Evolutionary conservation across 2,113 vertebrate species (phyloP).

Genomic region (Dendrocopos noguchii): DNA sequence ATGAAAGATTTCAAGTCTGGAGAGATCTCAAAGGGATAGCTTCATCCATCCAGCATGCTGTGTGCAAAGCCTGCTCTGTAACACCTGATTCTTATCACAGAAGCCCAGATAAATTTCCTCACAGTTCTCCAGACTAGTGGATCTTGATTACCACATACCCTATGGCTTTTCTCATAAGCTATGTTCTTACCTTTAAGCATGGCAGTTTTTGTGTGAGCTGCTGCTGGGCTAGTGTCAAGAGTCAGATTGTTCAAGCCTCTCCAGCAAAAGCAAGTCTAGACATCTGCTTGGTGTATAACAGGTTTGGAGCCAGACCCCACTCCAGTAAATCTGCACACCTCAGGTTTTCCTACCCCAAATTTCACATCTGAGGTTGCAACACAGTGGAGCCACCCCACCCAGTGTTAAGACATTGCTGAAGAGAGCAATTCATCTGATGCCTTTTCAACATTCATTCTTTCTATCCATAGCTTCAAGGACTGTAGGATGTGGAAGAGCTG

Average conservation of each 20-base stretch:
- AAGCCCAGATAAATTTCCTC: constrained; percentile 32
- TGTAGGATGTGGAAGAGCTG: constrained; percentile 12
- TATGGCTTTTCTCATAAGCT: constrained; percentile 28
- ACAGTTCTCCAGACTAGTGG: not conserved
- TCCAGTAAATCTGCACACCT: not conserved
- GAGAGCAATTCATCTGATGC: not conserved
- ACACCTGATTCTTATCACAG: constrained; percentile 1
- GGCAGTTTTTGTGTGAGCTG: not conserved
- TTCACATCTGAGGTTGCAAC: not conserved
- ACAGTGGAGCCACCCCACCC: not conserved
- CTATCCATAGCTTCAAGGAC: constrained; percentile 4
- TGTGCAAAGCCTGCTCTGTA: not conserved
- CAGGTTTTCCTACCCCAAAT: not conserved
- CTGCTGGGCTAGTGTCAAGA: not conserved
- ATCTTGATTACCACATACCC: constrained; percentile 8
- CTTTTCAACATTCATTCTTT: constrained; percentile 32
- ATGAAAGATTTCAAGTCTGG: not conserved
- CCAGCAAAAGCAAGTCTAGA: not conserved
- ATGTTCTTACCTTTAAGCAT: not conserved
- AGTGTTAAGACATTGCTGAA: not conserved
- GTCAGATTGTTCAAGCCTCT: not conserved
- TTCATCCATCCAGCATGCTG: not conserved
- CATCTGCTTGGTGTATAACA: not conserved
- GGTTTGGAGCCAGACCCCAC: not conserved
- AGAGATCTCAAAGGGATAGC: not conserved